Percentiles rank a stretch among this genome's conserved stretches.
These are phyloP conservation scores for Drosophila paracracens DNA, from an alignment of 2,888 invertebrate species.

Conservation along the genomic window DNA sequence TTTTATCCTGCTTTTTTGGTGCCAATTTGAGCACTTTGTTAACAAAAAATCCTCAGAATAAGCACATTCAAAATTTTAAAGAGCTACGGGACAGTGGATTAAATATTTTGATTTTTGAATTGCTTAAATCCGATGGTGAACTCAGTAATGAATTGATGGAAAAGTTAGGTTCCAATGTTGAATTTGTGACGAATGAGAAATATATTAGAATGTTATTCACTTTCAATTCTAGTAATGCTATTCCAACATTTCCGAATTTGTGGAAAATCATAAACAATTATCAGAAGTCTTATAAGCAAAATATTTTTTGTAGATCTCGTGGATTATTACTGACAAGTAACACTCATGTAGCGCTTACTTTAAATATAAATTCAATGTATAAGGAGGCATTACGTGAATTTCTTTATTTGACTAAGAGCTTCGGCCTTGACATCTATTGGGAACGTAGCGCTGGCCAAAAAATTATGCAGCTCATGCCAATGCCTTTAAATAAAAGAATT, in stretches of 20 bases:
- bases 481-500: not conserved
- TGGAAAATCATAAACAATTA: constrained; percentile 3
- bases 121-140: not conserved
- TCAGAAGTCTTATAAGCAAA: constrained; percentile 2
- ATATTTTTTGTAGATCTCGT: not conserved
- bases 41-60: constrained; percentile 14
- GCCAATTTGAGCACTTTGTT: constrained; percentile 49
- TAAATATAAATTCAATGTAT: constrained; percentile 25
- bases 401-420: not conserved
- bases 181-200: not conserved
- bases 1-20: constrained; percentile 40
- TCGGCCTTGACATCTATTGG: constrained; percentile 16
- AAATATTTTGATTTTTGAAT: not conserved
- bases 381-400: constrained; percentile 10
- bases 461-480: not conserved
- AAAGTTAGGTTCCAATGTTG: constrained; percentile 4
- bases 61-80: constrained; percentile 23
- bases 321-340: not conserved
- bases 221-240: constrained; percentile 18
- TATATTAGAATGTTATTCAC: not conserved
- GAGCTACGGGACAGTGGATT: constrained; percentile 29
- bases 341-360: fast-evolving
- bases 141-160: not conserved
- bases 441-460: not conserved
- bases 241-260: not conserved